Evolutionary conservation across 2,113 vertebrate genomes (phyloP).

Genomic region (Microcebus tavaratra): DNA sequence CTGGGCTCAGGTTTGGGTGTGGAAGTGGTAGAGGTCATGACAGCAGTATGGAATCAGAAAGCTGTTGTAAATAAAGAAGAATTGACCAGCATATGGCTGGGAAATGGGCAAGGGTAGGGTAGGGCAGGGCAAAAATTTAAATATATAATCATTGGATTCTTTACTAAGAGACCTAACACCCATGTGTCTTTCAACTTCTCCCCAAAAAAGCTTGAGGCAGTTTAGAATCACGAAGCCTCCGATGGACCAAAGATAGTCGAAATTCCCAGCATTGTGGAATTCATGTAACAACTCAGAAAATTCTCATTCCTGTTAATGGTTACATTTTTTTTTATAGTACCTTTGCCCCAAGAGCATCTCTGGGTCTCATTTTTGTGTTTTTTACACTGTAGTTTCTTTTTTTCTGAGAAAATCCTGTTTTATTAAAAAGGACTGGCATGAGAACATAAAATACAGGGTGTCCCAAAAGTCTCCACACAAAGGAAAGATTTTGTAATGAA

Average conservation of each 20-base stretch:
- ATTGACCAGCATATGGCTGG: not conserved
- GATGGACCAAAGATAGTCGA: not conserved
- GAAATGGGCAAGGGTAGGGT: not conserved
- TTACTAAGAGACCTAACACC: not conserved
- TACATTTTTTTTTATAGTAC: too few relatives aligned
- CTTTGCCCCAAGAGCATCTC: too few relatives aligned
- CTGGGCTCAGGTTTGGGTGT: not conserved
- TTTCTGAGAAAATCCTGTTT: not conserved
- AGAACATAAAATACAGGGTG: not conserved
- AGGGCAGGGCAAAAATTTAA: not conserved
- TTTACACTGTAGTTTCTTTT: not conserved
- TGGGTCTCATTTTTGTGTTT: too few relatives aligned
- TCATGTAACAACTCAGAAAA: not conserved
- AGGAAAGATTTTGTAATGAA: too few relatives aligned
- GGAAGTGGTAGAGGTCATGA: not conserved
- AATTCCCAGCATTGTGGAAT: not conserved
- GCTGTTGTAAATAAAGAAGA: not conserved
- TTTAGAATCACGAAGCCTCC: not conserved
- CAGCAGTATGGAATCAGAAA: not conserved
- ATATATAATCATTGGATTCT: not conserved
- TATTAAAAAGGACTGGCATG: not conserved
- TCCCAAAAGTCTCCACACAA: too few relatives aligned
- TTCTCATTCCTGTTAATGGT: not conserved
- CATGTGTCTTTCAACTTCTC: not conserved
- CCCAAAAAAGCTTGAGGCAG: not conserved